These are phyloP conservation scores for Chelonus formosanus DNA, from an alignment of 2,888 invertebrate genomes.

Conservation along the genomic window DNA sequence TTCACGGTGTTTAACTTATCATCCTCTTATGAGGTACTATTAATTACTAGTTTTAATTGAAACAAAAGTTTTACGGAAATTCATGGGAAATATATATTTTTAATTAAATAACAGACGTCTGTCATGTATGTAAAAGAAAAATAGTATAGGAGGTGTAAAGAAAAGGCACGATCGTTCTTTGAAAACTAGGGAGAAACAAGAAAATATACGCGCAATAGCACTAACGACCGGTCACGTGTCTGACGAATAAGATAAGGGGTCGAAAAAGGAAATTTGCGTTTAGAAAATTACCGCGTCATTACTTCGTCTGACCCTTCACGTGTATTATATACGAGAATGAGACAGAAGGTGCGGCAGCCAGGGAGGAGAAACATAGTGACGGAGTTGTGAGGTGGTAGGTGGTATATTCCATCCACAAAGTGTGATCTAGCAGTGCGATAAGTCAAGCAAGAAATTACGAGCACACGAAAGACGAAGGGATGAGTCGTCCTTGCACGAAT, in stretches of 20 bases:
- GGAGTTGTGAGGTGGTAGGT: constrained; percentile 27
- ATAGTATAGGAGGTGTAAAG: too few species aligned
- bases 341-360: constrained; percentile 21
- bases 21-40: too few species aligned
- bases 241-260: constrained; percentile 47
- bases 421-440: constrained; percentile 39
- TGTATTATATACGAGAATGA: constrained; percentile 22
- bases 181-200: constrained; percentile 3
- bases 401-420: constrained; percentile 36
- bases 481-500: constrained; percentile 20
- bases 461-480: constrained; percentile 34
- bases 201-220: constrained; percentile 25
- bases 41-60: too few species aligned
- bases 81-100: too few species aligned
- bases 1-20: too few species aligned
- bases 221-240: constrained; percentile 55
- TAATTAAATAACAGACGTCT: too few species aligned
- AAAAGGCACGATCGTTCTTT: constrained; percentile 1
- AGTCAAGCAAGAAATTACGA: constrained; percentile 42
- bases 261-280: constrained; percentile 58
- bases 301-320: constrained; percentile 38
- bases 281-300: constrained; percentile 61
- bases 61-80: too few species aligned
- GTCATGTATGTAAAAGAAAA: too few species aligned
- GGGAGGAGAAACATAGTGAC: constrained; percentile 22